Base-by-base conservation (phyloP, 2,113 vertebrate species). In the Menidia beryllina region DNA sequence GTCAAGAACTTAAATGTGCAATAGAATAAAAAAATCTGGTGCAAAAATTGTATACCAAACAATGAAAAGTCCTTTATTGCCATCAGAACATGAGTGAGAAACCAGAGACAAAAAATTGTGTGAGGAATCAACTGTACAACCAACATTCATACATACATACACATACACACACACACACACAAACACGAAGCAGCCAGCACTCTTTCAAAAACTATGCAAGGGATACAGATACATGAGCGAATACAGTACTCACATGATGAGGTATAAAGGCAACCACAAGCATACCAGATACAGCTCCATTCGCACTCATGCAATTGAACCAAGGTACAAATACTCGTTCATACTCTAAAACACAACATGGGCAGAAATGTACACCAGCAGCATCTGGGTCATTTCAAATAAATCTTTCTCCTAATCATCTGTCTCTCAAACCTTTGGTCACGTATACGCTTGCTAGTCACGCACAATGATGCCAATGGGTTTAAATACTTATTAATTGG, bases 31-130 rank as follows among this genome's bases (percentile, higher is more conserved):
- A n/a, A 24, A 25, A 26, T 62, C n/a, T 3, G 21, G 23, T 79
- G 41, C 57, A 66, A 78, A 79, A 82, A 79, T n/a, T 66, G 23
- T 87, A 74, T 89, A 91, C 84, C 84, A 92, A 92, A 92, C 89
- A 91, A 91, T 92, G 90, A 92, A 92, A 92, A 92, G 88, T 91
- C 88, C 88, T 91, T 91, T 92, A 92, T 91, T 91, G 89, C 89
- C 90, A 90, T 91, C 89, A 92, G 90, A 90, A 91, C 88, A 92
- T 88, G 83, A 88, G 87, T 86, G 88, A 86, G 84, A 90, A 88
- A 88, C 87, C 86, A 88, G 78, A 86, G 83, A 91, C 84, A 89
- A 88, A 45, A 88, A 79, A 87, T 83, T 82, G 89, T 90, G 85
- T 86, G 77, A 86, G 76, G 83, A 87, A 86, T 88, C 63, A 63